Evolutionary conservation across 2,888 invertebrate species (phyloP), one percentile per base, ranked within the genome.

Genomic region (Melanargia galathea): DNA sequence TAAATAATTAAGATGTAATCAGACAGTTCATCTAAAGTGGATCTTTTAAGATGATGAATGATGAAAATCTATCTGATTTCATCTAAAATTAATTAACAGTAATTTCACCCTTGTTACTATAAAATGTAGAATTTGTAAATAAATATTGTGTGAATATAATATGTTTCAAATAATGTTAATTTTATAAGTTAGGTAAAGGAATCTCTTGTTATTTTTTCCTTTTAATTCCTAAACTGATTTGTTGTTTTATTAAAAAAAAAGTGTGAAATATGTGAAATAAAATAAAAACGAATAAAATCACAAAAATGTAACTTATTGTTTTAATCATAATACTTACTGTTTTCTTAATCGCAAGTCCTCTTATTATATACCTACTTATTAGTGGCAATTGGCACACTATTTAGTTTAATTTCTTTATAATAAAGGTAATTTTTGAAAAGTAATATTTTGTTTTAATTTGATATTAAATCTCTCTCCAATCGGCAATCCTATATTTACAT

Each of bases 351-450:
- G 16, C 18, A 6, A 22, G n/a, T 30, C 2, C 35, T 64, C 61
- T 62, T 60, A 52, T 54, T 64, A 56, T n/a, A 46, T 24, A 40
- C 26, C 16, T 54, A 11, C 2, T 18, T 13, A 56, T 43, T 57
- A 58, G 57, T 54, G 60, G 54, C 43, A 26, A 24, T 60, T n/a
- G n/a, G 6, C 43, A 56, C 49, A n/a, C 49, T 58, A 52, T 64
- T 48, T 59, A 51, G 22, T 62, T 62, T 18, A 35, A 48, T 56
- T 45, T 59, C 30, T 60, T 62, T 18, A 71, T 68, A 77, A 79
- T 79, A 78, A 79, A 78, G 11, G 16, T 62, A 30, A 71, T 72
- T 72, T 72, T 51, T 26, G 24, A 48, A 72, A 51, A 73, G 52
- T 65, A 55, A 64, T 60, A 52, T 61, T 57, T 59, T 35, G 10